A percentile compares a stretch with the other conserved stretches of the same genome.
phyloP scores from a whole-genome alignment of 2,113 vertebrate species.

The Syrrhaptes paradoxus region DNA sequence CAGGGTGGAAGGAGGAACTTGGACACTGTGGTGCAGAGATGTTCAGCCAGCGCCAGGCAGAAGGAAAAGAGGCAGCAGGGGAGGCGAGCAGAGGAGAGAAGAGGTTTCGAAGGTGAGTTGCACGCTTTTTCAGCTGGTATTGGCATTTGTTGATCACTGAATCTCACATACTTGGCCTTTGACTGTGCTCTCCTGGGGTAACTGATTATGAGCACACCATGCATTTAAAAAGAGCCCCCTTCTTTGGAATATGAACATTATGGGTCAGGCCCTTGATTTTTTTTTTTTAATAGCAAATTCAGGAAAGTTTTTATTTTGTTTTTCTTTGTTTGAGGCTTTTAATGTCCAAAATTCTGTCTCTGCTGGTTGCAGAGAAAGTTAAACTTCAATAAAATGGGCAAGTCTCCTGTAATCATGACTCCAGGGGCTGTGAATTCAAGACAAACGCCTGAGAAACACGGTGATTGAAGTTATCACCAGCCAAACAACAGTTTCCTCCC shows the following conservation, averaged over 20 bases:
- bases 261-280: not conserved
- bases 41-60: not conserved
- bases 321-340: not conserved
- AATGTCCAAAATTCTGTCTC: not conserved
- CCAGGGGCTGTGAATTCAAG: not conserved
- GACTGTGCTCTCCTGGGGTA: not conserved
- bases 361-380: not conserved
- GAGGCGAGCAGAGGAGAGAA: not conserved
- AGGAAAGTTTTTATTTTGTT: not conserved
- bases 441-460: not conserved
- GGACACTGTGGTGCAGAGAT: not conserved
- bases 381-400: not conserved
- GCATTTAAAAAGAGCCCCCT: not conserved
- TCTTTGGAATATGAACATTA: not conserved
- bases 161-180: not conserved
- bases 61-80: not conserved
- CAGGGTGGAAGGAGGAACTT: not conserved
- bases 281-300: not conserved
- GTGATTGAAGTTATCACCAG: not conserved
- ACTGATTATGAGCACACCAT: accelerated
- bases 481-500: not conserved
- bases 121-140: not conserved
- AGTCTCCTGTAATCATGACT: not conserved
- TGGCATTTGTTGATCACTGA: not conserved
- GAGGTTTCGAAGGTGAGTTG: not conserved